A percentile compares a stretch with the other conserved stretches of the same genome.
Conservation (phyloP, 2,888 invertebrate species). For the Odontocolon sp. region DNA sequence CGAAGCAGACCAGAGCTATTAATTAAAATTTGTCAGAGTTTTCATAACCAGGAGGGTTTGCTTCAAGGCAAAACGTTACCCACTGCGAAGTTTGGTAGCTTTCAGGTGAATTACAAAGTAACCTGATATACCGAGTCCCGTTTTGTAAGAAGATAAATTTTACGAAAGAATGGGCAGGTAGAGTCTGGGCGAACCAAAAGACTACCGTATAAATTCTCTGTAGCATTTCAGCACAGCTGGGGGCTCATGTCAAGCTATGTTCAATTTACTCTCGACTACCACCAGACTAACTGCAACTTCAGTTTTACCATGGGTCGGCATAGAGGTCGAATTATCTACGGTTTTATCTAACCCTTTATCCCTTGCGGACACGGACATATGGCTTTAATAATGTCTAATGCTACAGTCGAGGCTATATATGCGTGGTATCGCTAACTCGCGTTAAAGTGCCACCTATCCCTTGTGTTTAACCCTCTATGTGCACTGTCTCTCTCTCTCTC, state of each 20-base stretch:
- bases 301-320: not conserved
- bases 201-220: conserved; percentile 1
- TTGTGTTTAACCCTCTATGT: conserved; percentile 27
- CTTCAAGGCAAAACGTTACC: conserved; percentile 3
- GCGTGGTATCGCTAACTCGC: conserved; percentile 55
- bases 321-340: conserved; percentile 57
- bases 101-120: conserved; percentile 26
- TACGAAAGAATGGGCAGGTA: not conserved
- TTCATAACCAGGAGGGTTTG: not conserved
- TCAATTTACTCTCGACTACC: not conserved
- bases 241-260: not conserved
- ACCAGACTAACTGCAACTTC: not conserved
- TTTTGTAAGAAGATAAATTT: conserved; percentile 21
- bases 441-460: conserved; percentile 56
- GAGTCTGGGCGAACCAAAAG: not conserved
- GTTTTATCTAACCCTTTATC: conserved; percentile 57
- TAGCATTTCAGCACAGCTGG: not conserved
- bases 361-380: conserved; percentile 31
- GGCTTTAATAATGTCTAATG: conserved; percentile 60
- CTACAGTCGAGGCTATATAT: conserved; percentile 25
- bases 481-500: conserved; percentile 30
- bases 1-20: conserved; percentile 6
- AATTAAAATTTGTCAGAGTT: conserved; percentile 50
- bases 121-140: conserved; percentile 11
- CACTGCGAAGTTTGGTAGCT: not conserved